Conservation (phyloP, 2,888 invertebrate genomes). For the Helicoverpa assulta region DNA sequence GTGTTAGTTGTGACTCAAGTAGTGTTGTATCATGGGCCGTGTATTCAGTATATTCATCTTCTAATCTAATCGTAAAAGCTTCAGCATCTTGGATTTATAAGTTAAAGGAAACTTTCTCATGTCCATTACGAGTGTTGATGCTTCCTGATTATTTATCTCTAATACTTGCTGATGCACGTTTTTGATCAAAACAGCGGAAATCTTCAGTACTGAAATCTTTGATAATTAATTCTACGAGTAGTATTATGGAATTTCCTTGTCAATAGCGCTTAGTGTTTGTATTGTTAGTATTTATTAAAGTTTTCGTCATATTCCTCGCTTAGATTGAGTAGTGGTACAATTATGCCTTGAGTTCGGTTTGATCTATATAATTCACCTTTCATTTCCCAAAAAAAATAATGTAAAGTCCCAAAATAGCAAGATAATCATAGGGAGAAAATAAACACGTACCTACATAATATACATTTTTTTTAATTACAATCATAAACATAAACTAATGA, state of each 20-base stretch:
- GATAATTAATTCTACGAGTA: neutral
- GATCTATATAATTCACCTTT: neutral
- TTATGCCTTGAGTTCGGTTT: too few relatives aligned
- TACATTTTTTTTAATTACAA: constrained; percentile 41
- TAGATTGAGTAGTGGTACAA: too few relatives aligned
- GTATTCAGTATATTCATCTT: too few relatives aligned
- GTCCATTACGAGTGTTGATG: constrained; percentile 23
- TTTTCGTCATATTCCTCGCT: too few relatives aligned
- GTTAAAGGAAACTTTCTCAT: neutral
- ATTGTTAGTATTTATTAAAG: too few relatives aligned
- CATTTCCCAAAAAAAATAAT: too few relatives aligned
- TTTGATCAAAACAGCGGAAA: constrained; percentile 1
- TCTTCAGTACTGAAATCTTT: constrained; percentile 1
- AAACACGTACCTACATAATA: constrained; percentile 12
- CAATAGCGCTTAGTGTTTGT: neutral
- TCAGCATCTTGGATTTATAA: neutral
- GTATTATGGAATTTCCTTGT: neutral
- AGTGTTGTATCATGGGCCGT: too few relatives aligned
- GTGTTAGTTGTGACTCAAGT: neutral
- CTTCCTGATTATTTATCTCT: constrained; percentile 9
- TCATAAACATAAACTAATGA: constrained; percentile 44
- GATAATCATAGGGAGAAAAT: constrained; percentile 10
- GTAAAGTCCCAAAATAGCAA: neutral
- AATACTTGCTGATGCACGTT: neutral
- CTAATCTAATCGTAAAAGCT: neutral